Conservation (phyloP, 1,140 invertebrate species). For the Hylaeus anthracinus region DNA sequence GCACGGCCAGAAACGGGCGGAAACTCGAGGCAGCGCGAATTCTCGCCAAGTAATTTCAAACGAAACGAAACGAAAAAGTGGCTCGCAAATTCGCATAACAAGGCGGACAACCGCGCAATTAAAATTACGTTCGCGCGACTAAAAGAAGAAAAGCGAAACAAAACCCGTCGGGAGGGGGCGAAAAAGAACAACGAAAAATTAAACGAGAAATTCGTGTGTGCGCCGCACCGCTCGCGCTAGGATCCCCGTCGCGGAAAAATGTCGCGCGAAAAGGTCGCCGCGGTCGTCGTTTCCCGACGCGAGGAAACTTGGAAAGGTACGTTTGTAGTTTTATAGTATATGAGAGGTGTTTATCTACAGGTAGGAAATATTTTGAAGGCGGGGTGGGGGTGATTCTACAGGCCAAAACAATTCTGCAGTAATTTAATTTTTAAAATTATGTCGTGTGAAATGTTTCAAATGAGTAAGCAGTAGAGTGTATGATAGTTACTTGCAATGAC, state of each 20-base stretch:
- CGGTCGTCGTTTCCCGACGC: not conserved
- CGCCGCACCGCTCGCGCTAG: not conserved
- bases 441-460: too few species aligned
- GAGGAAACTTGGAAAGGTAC: not conserved
- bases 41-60: constrained; percentile 14
- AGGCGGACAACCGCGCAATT: constrained; percentile 48
- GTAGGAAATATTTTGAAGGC: too few species aligned
- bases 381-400: too few species aligned
- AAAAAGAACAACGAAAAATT: constrained; percentile 20
- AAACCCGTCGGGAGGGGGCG: too few species aligned
- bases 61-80: constrained; percentile 22
- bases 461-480: too few species aligned
- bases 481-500: too few species aligned
- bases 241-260: constrained; percentile 8
- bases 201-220: constrained; percentile 35
- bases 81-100: constrained; percentile 38
- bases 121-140: constrained; percentile 48
- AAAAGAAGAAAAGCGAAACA: constrained; percentile 16
- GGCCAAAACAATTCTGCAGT: too few species aligned
- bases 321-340: too few species aligned
- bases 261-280: constrained; percentile 7
- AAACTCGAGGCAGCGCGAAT: too few species aligned
- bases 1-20: not conserved
- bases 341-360: too few species aligned
- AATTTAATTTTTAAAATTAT: too few species aligned